Conservation (phyloP, 2,113 vertebrate genomes). For the Oreochromis tanganicae region DNA sequence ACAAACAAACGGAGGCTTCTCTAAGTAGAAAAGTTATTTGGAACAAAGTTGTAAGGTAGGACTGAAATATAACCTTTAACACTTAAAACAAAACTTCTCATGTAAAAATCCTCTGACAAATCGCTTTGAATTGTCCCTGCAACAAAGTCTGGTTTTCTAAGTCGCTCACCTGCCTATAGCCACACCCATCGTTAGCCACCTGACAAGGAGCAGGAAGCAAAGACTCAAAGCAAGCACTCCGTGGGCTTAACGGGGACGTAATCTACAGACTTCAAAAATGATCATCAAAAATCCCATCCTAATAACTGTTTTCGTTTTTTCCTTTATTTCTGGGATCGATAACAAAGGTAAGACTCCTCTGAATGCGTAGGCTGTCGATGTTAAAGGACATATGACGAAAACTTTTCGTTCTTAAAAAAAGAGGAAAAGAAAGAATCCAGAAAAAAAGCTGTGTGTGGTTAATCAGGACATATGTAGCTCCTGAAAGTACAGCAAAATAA, state of each 20-base stretch:
- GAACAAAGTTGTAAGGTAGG: neutral
- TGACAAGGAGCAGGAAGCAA: neutral
- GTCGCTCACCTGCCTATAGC: neutral
- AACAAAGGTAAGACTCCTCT: slow-evolving; percentile 36
- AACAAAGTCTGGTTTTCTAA: neutral
- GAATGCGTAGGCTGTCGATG: neutral
- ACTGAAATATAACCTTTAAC: neutral
- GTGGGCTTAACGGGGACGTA: neutral
- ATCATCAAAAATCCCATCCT: neutral
- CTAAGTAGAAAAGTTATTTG: neutral
- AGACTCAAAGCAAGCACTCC: neutral
- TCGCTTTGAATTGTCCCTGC: neutral
- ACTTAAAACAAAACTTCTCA: neutral
- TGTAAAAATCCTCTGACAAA: neutral
- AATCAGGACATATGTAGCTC: neutral
- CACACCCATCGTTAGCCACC: slow-evolving; percentile 4
- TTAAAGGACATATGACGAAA: neutral
- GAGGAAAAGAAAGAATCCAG: rapidly evolving
- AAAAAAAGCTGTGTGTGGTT: neutral
- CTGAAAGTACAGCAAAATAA: neutral
- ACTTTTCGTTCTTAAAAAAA: neutral
- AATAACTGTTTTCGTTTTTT: neutral
- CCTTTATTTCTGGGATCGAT: neutral
- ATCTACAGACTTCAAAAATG: neutral
- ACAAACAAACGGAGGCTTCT: neutral